Percentiles rank a stretch among this genome's conserved stretches.
phyloP scores from a whole-genome alignment of 2,888 invertebrate species.

The Heteromurus nitidus region DNA sequence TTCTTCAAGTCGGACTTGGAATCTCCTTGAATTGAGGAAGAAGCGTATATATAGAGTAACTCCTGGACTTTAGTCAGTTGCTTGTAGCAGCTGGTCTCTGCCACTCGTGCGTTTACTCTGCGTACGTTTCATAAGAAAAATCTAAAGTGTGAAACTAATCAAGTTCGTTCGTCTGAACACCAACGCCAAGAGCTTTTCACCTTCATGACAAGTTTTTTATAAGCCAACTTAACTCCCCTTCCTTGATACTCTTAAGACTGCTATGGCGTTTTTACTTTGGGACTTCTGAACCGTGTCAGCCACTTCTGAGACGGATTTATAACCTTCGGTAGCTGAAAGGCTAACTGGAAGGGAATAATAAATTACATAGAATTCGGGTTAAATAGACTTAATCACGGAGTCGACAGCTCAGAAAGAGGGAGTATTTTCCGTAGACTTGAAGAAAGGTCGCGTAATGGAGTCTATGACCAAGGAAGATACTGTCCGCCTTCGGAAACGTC shows the following conservation, averaged over 20 bases:
- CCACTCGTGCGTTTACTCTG: constrained; percentile 32
- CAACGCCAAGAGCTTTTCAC: not conserved
- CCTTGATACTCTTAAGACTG: too few relatives aligned
- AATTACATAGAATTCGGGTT: too few relatives aligned
- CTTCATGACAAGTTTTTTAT: too few relatives aligned
- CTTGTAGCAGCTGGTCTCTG: constrained; percentile 60
- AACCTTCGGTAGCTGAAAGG: too few relatives aligned
- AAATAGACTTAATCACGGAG: too few relatives aligned
- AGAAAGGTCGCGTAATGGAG: constrained; percentile 77
- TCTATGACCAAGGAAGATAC: constrained; percentile 88
- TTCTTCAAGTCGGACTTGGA: too few relatives aligned
- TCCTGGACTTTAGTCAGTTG: constrained; percentile 52
- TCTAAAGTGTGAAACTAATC: not conserved
- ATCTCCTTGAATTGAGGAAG: constrained; percentile 36
- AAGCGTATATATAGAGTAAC: constrained; percentile 51
- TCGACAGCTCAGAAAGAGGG: constrained; percentile 1
- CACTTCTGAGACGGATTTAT: too few relatives aligned
- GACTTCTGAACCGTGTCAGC: too few relatives aligned
- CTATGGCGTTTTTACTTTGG: too few relatives aligned
- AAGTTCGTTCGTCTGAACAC: too few relatives aligned
- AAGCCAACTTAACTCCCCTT: too few relatives aligned
- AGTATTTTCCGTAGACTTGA: not conserved
- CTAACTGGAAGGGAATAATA: too few relatives aligned
- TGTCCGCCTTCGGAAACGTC: constrained; percentile 85
- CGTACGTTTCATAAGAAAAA: not conserved